phyloP scores from a whole-genome alignment of 2,888 invertebrate species.

The Biston stratarius region DNA sequence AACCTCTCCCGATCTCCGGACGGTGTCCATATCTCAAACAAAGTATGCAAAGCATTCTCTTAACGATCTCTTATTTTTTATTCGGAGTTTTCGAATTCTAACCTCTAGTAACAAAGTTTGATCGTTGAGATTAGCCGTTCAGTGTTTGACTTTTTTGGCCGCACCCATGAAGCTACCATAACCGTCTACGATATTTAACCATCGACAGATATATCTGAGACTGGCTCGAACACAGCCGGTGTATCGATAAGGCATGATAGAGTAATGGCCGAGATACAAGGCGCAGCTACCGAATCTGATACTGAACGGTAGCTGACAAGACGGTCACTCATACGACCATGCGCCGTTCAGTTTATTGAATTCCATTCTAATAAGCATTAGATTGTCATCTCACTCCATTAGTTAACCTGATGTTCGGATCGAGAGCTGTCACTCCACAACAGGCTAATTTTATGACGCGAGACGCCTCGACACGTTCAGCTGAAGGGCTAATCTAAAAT shows the following conservation, averaged over 20 bases:
- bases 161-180: slow-evolving; percentile 71
- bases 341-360: slow-evolving; percentile 72
- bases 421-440: slow-evolving; percentile 38
- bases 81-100: slow-evolving; percentile 70
- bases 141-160: slow-evolving; percentile 67
- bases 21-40: slow-evolving; percentile 60
- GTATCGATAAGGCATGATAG: slow-evolving; percentile 78
- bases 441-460: slow-evolving; percentile 66
- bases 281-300: slow-evolving; percentile 79
- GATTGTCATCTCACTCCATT: slow-evolving; percentile 61
- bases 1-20: slow-evolving; percentile 36
- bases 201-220: slow-evolving; percentile 77
- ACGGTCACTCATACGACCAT: slow-evolving; percentile 63
- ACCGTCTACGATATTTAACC: slow-evolving; percentile 72
- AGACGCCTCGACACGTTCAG: slow-evolving; percentile 54
- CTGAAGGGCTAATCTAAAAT: slow-evolving; percentile 69
- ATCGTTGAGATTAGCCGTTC: slow-evolving; percentile 66
- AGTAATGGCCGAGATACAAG: slow-evolving; percentile 74
- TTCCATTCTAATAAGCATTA: slow-evolving; percentile 71
- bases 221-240: slow-evolving; percentile 55
- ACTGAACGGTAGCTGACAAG: slow-evolving; percentile 69
- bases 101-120: slow-evolving; percentile 72
- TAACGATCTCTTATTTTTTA: slow-evolving; percentile 67
- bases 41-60: slow-evolving; percentile 70
- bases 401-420: slow-evolving; percentile 31